Base-by-base conservation (phyloP, 2,888 invertebrate genomes). In the Julus scanicus region DNA sequence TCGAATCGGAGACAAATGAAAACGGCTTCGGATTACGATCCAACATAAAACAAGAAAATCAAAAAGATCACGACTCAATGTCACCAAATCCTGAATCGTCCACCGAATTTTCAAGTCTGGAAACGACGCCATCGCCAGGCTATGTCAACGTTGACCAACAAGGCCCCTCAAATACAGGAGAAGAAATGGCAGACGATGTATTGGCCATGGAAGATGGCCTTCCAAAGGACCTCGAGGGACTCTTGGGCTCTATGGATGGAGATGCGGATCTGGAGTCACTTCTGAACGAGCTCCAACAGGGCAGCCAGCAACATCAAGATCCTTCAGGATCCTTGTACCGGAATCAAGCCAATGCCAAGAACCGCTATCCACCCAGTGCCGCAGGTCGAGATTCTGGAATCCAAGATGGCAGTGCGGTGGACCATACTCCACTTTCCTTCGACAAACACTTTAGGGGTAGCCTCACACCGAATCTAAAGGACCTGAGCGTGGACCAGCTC, bases 401-500 rank as follows among this genome's bases (percentile, higher is more conserved):
- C 29, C 71, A 49, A 49, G 49, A 49, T 49, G 49, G 71, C 9
- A 11, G 5, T 5, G n/a, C 71, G 8, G 71, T 9, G 29, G 71
- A 11, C 71, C 29, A 71, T 11, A n/a, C 29, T 1, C 71, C 71
- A 8, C 71, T 71, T 20, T 29, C 71, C n/a, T 71, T 71, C 11
- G 29, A 71, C 71, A 71, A 71, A n/a, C 71, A 71, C 71, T 71
- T 71, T 29, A n/a, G 71, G 29, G 13, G 71, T 29, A 71, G 71
- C 71, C 71, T 71, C 71, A 71, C 71, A 11, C 84, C 84, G 11
- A 84, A 40, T 20, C 40, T 48, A 17, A 40, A 17, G 11, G 84
- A 84, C 84, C 20, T 44, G 9, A 84, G 44, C 84, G 84, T 84
- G 11, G 84, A 84, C n/a, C 44, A 84, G 15, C 84, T 84, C 84